phyloP scores from a whole-genome alignment of 2,888 invertebrate species.

The Deroplatys truncata region DNA sequence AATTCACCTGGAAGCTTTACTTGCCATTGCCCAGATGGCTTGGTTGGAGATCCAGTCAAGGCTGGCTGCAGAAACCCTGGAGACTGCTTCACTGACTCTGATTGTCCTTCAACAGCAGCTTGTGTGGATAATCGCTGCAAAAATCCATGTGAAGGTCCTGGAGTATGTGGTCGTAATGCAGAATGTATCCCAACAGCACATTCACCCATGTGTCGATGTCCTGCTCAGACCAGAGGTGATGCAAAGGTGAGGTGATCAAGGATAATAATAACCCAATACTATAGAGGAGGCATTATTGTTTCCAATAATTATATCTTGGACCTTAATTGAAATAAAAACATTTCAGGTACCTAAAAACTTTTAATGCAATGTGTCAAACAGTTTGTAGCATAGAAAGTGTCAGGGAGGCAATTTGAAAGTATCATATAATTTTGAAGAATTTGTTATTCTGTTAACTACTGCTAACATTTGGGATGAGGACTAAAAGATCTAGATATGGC shows the following conservation, averaged over 20 bases:
- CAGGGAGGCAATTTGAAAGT: too few relatives aligned
- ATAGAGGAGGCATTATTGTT: background rate
- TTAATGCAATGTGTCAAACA: too few relatives aligned
- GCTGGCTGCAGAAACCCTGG: slow-evolving; percentile 77
- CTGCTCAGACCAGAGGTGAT: slow-evolving; percentile 70
- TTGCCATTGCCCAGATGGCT: slow-evolving; percentile 73
- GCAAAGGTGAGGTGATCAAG: slow-evolving; percentile 47
- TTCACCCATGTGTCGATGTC: slow-evolving; percentile 69
- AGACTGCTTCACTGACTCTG: slow-evolving; percentile 72
- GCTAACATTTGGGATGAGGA: too few relatives aligned
- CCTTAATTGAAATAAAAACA: background rate
- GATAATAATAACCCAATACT: background rate
- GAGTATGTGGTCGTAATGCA: slow-evolving; percentile 71
- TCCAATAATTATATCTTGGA: background rate
- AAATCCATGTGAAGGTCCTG: slow-evolving; percentile 66
- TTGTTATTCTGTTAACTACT: too few relatives aligned
- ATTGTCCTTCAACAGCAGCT: slow-evolving; percentile 73
- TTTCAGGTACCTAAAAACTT: too few relatives aligned
- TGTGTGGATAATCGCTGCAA: slow-evolving; percentile 72
- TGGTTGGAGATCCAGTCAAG: slow-evolving; percentile 70
- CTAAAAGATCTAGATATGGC: too few relatives aligned
- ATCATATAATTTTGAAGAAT: too few relatives aligned
- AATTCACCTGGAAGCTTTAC: slow-evolving; percentile 74
- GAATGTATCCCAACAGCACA: slow-evolving; percentile 68
- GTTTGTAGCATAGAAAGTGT: too few relatives aligned